Base-by-base conservation (phyloP, 2,113 vertebrate genomes). In the Sphyrna mokarran region DNA sequence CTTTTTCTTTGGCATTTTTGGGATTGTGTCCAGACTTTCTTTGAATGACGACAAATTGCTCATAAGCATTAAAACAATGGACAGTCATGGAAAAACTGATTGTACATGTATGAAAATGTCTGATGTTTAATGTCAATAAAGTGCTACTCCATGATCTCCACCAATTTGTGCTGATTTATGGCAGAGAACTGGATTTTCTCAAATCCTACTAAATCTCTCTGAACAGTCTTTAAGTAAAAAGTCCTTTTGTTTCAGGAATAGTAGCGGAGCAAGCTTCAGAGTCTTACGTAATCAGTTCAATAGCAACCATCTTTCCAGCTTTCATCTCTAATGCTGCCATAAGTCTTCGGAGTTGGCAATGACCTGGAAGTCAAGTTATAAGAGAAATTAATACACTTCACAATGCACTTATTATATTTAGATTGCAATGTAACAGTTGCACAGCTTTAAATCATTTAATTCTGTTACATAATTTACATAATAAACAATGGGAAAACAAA, bases 281-380 rank as follows among this genome's bases (percentile, higher is more conserved):
- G 96, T 96, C 96, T 96, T 97, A 97, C 80, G 80, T 72, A 66
- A 96, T 97, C 96, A 61, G 96, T 96, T 99, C 98, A 99, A 96
- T 99, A 99, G 97, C 99, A 99, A 97, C 99, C 99, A 96, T 99
- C 99, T 97, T 98, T 99, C 99, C 99, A 99, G 97, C 99, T 99
- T 94, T 99, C 99, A 0, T 99, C 98, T 98, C 98, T 98, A 90
- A 98, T 96, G 43, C 97, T 97, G 95, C 98, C 96, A 68, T 99
- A 99, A 29, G 97, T 97, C 97, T 98, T 98, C 95, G 99, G 99
- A 97, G 98, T 96, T 95, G 98, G 99, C 96, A 99, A 98, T 70
- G 98, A 98, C 97, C 99, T 99, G 96, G 96, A 98, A 97, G 1
- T 96, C 37, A 63, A 2, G 95, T 16, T 26, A 96, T 23, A 95